phyloP scores from a whole-genome alignment of 2,888 invertebrate genomes.

The Apoderus coryli region DNA sequence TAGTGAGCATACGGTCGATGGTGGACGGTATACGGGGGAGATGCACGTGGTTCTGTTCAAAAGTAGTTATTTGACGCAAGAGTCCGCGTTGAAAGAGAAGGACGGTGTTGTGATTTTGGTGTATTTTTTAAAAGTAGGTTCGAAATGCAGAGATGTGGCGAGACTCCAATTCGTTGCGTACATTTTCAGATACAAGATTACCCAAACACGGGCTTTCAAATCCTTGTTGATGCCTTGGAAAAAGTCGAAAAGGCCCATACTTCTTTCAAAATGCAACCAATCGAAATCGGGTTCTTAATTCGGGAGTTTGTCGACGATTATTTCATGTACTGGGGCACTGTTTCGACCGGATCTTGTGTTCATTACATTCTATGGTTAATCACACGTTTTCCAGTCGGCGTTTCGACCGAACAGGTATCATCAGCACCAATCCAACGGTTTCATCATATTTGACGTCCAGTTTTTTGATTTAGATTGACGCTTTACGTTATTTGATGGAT shows the following conservation, averaged over 20 bases:
- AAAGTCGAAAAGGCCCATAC: constrained; percentile 38
- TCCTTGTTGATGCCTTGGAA: constrained; percentile 36
- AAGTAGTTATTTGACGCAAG: constrained; percentile 43
- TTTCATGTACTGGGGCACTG: constrained; percentile 47
- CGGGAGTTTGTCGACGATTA: constrained; percentile 46
- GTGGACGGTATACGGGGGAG: constrained; percentile 41
- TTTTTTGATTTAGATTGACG: constrained; percentile 33
- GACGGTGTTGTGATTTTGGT: constrained; percentile 43
- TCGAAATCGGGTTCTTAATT: constrained; percentile 33
- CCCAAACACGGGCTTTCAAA: constrained; percentile 32
- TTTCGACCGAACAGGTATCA: constrained; percentile 42
- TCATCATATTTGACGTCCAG: background rate
- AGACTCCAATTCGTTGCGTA: too few species aligned
- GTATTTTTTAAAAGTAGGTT: constrained; percentile 36
- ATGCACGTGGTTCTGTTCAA: constrained; percentile 48
- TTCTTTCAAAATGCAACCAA: constrained; percentile 34
- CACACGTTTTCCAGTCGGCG: constrained; percentile 40
- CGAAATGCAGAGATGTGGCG: too few species aligned
- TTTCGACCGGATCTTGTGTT: constrained; percentile 33
- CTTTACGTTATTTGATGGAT: constrained; percentile 40
- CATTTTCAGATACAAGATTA: constrained; percentile 36
- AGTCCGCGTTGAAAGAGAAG: constrained; percentile 41
- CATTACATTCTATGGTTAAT: constrained; percentile 45
- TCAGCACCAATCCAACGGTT: background rate
- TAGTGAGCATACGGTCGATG: constrained; percentile 49